These are phyloP conservation scores for Acanthosoma haemorrhoidale DNA, from an alignment of 2,888 invertebrate species.

Conservation along the genomic window DNA sequence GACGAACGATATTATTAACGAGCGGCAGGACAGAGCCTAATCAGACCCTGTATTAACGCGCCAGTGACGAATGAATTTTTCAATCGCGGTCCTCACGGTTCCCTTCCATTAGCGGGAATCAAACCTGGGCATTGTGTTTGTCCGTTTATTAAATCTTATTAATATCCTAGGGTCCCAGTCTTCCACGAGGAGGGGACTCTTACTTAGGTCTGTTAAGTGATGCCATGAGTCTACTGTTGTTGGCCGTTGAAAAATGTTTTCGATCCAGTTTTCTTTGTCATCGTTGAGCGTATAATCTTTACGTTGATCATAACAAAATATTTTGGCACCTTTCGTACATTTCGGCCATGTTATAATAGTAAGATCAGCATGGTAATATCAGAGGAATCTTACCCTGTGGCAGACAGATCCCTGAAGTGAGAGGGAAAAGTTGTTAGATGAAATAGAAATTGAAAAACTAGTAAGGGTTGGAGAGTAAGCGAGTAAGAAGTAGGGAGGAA, in stretches of 20 bases:
- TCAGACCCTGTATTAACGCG: slow-evolving; percentile 4
- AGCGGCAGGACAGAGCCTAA: slow-evolving; percentile 17
- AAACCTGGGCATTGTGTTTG: neutral
- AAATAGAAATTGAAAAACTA: too few species aligned
- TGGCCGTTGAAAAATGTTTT: neutral
- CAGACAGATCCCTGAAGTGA: too few species aligned
- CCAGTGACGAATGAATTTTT: neutral
- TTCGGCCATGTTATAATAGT: too few species aligned
- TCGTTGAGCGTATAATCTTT: too few species aligned
- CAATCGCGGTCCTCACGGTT: too few species aligned
- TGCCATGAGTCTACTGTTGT: neutral
- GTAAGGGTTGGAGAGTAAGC: neutral
- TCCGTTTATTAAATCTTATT: slow-evolving; percentile 12
- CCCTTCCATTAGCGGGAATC: neutral
- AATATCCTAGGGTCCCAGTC: neutral
- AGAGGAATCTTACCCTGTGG: too few species aligned
- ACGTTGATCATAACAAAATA: too few species aligned
- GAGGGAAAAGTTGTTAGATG: too few species aligned
- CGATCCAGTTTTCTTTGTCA: too few species aligned
- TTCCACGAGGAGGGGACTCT: neutral
- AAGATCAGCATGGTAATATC: too few species aligned
- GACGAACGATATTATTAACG: slow-evolving; percentile 16
- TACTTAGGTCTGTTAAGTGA: neutral
- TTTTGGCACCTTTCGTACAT: too few species aligned
- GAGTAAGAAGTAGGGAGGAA: too few species aligned